Evolutionary conservation across 2,797 vertebrate species (phyloP).

Genomic region (Amniataba percoides): DNA sequence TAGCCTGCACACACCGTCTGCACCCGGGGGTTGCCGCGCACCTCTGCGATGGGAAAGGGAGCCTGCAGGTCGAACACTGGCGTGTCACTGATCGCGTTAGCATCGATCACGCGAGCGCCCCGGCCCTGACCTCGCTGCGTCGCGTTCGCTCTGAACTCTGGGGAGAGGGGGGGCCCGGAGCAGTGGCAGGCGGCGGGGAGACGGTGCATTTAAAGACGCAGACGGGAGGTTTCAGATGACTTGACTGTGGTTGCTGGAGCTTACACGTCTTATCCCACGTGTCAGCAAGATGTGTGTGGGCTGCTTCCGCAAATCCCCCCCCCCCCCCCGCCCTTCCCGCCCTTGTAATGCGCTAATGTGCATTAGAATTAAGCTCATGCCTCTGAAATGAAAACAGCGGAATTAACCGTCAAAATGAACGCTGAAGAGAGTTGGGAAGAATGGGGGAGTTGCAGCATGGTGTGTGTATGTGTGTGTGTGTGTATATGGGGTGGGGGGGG

Average conservation of each 20-base stretch:
- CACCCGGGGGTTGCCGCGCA: conserved; percentile 52
- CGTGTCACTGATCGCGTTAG: conserved; percentile 75
- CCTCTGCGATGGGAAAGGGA: conserved; percentile 58
- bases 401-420: conserved; percentile 82
- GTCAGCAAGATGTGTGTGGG: conserved; percentile 64
- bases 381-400: conserved; percentile 78
- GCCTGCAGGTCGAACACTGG: conserved; percentile 52
- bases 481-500: neutral
- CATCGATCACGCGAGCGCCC: conserved; percentile 67
- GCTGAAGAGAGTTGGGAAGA: conserved; percentile 58
- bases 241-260: conserved; percentile 35
- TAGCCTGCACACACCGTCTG: conserved; percentile 71
- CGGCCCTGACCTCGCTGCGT: conserved; percentile 61
- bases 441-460: conserved; percentile 4
- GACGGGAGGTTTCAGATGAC: too few relatives aligned
- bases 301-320: conserved; percentile 39
- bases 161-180: too few relatives aligned
- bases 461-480: too few relatives aligned
- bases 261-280: conserved; percentile 68
- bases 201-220: too few relatives aligned
- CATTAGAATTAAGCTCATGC: conserved; percentile 76
- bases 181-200: too few relatives aligned
- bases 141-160: conserved; percentile 30
- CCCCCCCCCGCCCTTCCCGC: neutral
- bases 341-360: conserved; percentile 78